Percentiles rank a stretch among this genome's conserved stretches.
These are phyloP conservation scores for Petroica traversi DNA, from an alignment of 2,113 vertebrate species.

Conservation along the genomic window DNA sequence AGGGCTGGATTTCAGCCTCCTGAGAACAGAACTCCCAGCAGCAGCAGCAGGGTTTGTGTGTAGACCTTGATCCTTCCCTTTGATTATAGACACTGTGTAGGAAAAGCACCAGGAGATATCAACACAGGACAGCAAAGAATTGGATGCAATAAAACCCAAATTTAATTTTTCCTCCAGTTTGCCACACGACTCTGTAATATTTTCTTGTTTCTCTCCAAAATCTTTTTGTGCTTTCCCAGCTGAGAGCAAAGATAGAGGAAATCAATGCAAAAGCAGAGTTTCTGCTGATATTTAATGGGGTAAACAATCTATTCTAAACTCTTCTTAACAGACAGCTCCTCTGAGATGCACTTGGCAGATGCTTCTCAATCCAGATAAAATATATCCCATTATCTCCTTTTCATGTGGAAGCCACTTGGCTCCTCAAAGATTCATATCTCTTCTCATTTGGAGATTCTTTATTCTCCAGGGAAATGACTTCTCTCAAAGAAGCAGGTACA, in stretches of 20 bases:
- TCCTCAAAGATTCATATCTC: constrained; percentile 13
- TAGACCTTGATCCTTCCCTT: not conserved
- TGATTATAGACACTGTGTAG: not conserved
- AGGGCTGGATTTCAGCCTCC: not conserved
- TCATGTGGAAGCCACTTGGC: not conserved
- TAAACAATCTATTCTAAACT: constrained; percentile 49
- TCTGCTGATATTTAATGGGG: constrained; percentile 41
- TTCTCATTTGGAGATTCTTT: constrained; percentile 30
- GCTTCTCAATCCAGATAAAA: constrained; percentile 51
- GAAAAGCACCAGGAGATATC: not conserved
- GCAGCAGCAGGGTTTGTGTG: not conserved
- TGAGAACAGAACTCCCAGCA: not conserved
- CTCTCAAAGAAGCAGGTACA: not conserved
- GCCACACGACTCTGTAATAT: not conserved
- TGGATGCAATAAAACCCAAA: not conserved
- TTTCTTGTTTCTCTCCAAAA: constrained; percentile 5
- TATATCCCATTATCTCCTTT: constrained; percentile 40
- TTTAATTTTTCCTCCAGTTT: not conserved
- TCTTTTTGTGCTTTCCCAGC: not conserved
- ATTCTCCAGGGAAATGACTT: not conserved
- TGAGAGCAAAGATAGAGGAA: constrained; percentile 24
- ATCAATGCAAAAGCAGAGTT: constrained; percentile 37
- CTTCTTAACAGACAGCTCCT: constrained; percentile 30
- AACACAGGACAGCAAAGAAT: not conserved
- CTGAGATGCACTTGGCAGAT: constrained; percentile 39